These are phyloP conservation scores for Sander lucioperca DNA, from an alignment of 2,113 vertebrate genomes.

Conservation along the genomic window DNA sequence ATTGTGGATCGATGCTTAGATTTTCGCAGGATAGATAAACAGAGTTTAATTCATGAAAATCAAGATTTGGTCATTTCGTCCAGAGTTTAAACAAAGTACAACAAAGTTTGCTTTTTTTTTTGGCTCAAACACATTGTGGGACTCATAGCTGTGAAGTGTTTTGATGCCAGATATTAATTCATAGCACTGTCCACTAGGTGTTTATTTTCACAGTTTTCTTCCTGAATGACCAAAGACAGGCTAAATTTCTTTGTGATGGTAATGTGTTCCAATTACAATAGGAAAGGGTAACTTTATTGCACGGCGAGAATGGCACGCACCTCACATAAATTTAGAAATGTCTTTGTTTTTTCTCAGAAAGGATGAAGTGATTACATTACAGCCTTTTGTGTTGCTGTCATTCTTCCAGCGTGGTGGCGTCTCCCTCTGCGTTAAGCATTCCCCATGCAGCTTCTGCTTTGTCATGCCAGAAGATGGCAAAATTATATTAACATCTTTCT, in stretches of 20 bases:
- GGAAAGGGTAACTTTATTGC: slow-evolving; percentile 3
- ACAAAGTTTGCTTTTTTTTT: background rate
- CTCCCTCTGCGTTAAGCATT: slow-evolving; percentile 38
- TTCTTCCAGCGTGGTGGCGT: slow-evolving; percentile 40
- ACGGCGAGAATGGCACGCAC: slow-evolving; percentile 28
- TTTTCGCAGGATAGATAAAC: background rate
- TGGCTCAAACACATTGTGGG: background rate
- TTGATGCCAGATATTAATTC: background rate
- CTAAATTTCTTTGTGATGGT: slow-evolving; percentile 31
- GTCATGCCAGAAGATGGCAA: slow-evolving; percentile 45
- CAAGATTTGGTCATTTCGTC: background rate
- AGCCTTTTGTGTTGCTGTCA: slow-evolving; percentile 68
- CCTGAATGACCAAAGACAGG: slow-evolving; percentile 12
- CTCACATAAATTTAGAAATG: slow-evolving; percentile 34
- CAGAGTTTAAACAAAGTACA: background rate
- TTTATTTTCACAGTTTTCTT: slow-evolving; percentile 22
- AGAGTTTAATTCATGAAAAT: background rate
- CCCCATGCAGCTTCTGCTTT: slow-evolving; percentile 45
- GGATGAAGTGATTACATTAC: slow-evolving; percentile 66
- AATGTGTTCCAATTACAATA: slow-evolving; percentile 49
- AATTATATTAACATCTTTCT: slow-evolving; percentile 49
- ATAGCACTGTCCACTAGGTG: background rate
- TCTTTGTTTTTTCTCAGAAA: slow-evolving; percentile 55
- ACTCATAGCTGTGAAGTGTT: background rate
- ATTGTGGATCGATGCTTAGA: background rate